These are phyloP conservation scores for Dallia pectoralis DNA, from an alignment of 2,797 vertebrate species.

Conservation along the genomic window DNA sequence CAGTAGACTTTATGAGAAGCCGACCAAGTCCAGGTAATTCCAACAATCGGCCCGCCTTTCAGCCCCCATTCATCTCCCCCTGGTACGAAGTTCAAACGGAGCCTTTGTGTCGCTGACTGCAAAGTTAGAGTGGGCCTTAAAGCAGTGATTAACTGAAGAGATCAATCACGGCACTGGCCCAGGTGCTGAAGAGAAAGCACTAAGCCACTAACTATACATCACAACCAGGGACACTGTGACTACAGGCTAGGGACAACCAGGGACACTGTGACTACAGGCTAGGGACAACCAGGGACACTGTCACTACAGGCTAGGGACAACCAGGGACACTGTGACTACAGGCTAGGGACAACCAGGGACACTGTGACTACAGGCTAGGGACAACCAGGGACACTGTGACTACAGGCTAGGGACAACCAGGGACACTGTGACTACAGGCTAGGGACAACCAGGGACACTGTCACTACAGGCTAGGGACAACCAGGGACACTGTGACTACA, in stretches of 20 bases:
- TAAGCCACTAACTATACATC: conserved; percentile 12
- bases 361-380: conserved; percentile 10
- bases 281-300: conserved; percentile 64
- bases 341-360: conserved; percentile 34
- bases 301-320: conserved; percentile 18
- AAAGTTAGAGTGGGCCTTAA: neutral
- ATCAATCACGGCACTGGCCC: neutral
- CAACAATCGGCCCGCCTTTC: neutral
- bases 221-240: no score
- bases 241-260: conserved; percentile 85
- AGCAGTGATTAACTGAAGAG: conserved; percentile 2
- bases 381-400: neutral
- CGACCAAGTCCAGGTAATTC: neutral
- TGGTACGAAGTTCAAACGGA: neutral
- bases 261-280: conserved; percentile 48
- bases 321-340: neutral
- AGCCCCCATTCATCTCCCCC: neutral
- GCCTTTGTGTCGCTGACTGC: neutral
- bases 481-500: conserved; percentile 49
- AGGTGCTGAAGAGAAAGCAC: conserved; percentile 7
- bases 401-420: conserved; percentile 31
- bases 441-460: conserved; percentile 84
- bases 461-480: no score
- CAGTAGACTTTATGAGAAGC: neutral
- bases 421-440: no score